These are phyloP conservation scores for Atta texana DNA, from an alignment of 1,140 invertebrate species.

Conservation along the genomic window DNA sequence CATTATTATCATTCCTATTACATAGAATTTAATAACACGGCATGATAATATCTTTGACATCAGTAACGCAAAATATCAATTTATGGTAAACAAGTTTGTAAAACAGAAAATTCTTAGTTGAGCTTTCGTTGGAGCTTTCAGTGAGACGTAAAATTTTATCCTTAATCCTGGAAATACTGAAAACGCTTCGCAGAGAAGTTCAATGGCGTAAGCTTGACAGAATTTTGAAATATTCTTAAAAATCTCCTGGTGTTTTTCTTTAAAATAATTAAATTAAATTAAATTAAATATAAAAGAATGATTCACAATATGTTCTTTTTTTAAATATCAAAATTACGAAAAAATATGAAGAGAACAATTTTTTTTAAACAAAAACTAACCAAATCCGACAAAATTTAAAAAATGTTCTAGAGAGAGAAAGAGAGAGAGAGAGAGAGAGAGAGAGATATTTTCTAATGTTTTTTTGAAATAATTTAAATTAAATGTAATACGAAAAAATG, in stretches of 20 bases:
- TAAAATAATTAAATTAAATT: background rate
- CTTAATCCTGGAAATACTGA: slow-evolving; percentile 27
- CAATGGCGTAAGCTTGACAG: background rate
- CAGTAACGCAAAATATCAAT: background rate
- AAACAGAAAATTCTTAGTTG: slow-evolving; percentile 26
- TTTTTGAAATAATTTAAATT: too few species aligned
- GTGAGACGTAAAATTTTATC: slow-evolving; percentile 38
- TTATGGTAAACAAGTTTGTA: slow-evolving; percentile 34
- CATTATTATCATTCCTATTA: background rate
- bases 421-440: too few species aligned
- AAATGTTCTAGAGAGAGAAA: too few species aligned
- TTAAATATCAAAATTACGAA: background rate
- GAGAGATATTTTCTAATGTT: too few species aligned
- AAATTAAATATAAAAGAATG: background rate
- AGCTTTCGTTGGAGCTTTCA: background rate
- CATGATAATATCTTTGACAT: slow-evolving; percentile 1
- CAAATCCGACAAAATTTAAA: too few species aligned
- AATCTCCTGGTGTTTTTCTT: background rate
- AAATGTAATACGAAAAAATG: too few species aligned
- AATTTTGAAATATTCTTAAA: background rate
- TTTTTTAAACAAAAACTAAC: background rate
- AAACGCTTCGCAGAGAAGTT: background rate
- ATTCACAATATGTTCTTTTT: background rate
- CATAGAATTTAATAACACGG: slow-evolving; percentile 17
- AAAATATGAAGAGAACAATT: background rate